phyloP scores from a whole-genome alignment of 2,797 vertebrate species.

The Gorsachius magnificus region DNA sequence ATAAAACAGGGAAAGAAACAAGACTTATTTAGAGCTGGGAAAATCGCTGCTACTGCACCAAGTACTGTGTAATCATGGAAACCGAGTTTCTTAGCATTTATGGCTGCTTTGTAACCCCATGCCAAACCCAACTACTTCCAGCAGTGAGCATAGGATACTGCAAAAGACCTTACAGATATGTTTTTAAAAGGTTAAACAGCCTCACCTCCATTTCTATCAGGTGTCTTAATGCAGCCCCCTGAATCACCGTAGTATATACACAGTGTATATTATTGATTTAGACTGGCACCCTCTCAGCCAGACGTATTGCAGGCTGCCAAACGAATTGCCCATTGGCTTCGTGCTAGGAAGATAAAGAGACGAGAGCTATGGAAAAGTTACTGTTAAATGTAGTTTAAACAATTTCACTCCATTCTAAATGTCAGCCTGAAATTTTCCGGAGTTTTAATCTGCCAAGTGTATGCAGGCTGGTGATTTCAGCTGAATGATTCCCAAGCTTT shows the following conservation, averaged over 20 bases:
- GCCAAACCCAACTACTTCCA: not conserved
- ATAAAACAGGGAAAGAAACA: not conserved
- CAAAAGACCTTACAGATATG: not conserved
- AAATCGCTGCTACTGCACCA: not conserved
- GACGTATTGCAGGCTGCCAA: not conserved
- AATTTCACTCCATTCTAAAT: constrained; percentile 72
- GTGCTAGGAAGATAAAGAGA: constrained; percentile 42
- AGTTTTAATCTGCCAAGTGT: constrained; percentile 71
- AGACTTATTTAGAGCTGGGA: not conserved
- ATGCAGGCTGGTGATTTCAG: constrained; percentile 71
- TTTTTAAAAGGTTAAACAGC: not conserved
- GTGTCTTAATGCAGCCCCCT: not conserved
- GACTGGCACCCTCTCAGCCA: constrained; percentile 35
- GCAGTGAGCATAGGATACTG: not conserved
- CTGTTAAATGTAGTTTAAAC: constrained; percentile 73
- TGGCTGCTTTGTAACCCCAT: not conserved
- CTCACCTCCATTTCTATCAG: not conserved
- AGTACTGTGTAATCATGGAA: not conserved
- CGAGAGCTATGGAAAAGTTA: constrained; percentile 50
- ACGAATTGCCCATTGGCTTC: constrained; percentile 22
- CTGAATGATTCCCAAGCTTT: constrained; percentile 64
- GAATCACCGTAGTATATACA: not conserved
- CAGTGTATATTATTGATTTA: not conserved
- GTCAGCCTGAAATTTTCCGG: constrained; percentile 73
- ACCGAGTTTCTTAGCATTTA: not conserved